A percentile compares a stretch with the other conserved stretches of the same genome.
These are phyloP conservation scores for Tiliacea aurago DNA, from an alignment of 2,888 invertebrate species.

Conservation along the genomic window DNA sequence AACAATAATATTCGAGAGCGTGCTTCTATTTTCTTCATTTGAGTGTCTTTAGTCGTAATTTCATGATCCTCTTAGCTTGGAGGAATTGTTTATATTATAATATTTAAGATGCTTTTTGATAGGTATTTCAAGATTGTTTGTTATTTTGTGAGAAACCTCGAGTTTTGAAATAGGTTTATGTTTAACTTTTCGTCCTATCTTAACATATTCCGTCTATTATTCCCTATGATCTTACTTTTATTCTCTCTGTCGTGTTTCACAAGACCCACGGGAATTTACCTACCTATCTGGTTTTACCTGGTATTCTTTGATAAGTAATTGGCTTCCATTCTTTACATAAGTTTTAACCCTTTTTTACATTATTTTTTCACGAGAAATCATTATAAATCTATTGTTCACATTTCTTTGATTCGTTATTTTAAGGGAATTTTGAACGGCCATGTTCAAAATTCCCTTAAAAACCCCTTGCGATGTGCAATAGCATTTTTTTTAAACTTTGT, in stretches of 20 bases:
- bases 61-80: slow-evolving; percentile 27
- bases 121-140: slow-evolving; percentile 22
- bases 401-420: slow-evolving; percentile 3
- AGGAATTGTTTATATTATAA: background rate
- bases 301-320: slow-evolving; percentile 38
- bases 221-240: background rate
- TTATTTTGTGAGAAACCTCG: slow-evolving; percentile 2
- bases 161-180: slow-evolving; percentile 10
- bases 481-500: background rate
- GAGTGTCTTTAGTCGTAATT: slow-evolving; percentile 34
- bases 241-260: background rate
- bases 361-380: slow-evolving; percentile 27
- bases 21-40: slow-evolving; percentile 25
- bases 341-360: slow-evolving; percentile 24
- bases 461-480: background rate
- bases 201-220: background rate
- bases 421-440: background rate
- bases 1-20: slow-evolving; percentile 49
- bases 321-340: slow-evolving; percentile 21
- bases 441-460: too few relatives aligned
- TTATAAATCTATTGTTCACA: slow-evolving; percentile 10
- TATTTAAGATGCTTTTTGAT: background rate
- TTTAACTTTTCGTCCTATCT: slow-evolving; percentile 5
- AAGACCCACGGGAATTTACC: slow-evolving; percentile 8
- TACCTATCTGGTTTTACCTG: slow-evolving; percentile 5